Percentiles rank a stretch among this genome's conserved stretches.
phyloP scores from a whole-genome alignment of 2,888 invertebrate genomes.

The Bellardia pandia region DNA sequence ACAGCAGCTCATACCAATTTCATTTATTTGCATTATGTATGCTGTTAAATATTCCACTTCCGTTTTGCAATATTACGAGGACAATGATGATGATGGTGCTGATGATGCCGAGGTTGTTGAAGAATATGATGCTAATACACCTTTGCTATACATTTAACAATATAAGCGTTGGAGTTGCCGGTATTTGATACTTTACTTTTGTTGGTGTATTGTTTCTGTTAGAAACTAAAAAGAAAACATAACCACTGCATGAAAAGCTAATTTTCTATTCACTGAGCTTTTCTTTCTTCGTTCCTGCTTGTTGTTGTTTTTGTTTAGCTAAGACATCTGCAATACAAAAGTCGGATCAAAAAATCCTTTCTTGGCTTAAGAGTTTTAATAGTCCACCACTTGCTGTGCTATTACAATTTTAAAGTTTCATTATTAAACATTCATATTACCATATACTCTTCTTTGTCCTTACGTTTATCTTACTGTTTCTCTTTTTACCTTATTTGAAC shows the following conservation, averaged over 20 bases:
- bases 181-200: slow-evolving; percentile 11
- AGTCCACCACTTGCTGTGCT: slow-evolving; percentile 63
- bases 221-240: slow-evolving; percentile 15
- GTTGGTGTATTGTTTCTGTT: slow-evolving; percentile 19
- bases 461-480: not conserved
- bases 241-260: slow-evolving; percentile 38
- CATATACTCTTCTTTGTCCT: not conserved
- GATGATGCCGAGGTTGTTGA: slow-evolving; percentile 7
- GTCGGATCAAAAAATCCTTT: slow-evolving; percentile 25
- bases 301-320: slow-evolving; percentile 10
- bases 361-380: slow-evolving; percentile 37
- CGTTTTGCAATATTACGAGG: slow-evolving; percentile 50
- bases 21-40: slow-evolving; percentile 52
- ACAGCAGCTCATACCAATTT: slow-evolving; percentile 53
- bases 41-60: slow-evolving; percentile 66
- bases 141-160: slow-evolving; percentile 14
- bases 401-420: slow-evolving; percentile 58
- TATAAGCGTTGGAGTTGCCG: slow-evolving; percentile 7
- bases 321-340: not conserved
- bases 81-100: slow-evolving; percentile 12
- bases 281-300: not conserved
- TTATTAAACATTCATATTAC: slow-evolving; percentile 45
- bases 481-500: not conserved
- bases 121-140: slow-evolving; percentile 17
- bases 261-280: slow-evolving; percentile 17